These are phyloP conservation scores for Myotis lucifugus DNA, from an alignment of 2,113 vertebrate genomes.

Conservation along the genomic window DNA sequence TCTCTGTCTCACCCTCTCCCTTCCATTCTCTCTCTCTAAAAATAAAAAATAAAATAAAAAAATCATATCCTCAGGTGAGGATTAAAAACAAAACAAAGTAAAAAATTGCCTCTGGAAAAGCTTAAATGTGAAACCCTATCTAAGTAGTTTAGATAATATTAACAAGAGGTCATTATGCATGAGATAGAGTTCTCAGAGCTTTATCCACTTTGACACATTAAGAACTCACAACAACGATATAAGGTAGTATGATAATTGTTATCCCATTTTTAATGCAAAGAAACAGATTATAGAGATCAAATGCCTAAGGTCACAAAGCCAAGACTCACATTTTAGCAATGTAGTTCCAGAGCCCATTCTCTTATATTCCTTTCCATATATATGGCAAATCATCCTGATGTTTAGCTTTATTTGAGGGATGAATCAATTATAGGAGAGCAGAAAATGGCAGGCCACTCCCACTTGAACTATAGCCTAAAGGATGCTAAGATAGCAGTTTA, in stretches of 20 bases:
- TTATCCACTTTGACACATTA: background rate
- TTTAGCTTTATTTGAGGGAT: background rate
- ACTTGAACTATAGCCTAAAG: background rate
- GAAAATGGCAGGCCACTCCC: background rate
- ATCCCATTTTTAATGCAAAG: background rate
- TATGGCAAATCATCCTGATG: background rate
- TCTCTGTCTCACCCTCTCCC: no score
- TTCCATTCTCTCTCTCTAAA: no score
- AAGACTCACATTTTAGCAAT: background rate
- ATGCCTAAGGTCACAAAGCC: background rate
- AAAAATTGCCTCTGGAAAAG: background rate
- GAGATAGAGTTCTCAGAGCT: background rate
- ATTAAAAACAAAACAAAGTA: no score
- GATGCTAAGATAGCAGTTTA: background rate
- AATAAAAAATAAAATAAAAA: no score
- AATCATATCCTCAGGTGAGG: no score
- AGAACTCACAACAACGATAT: background rate
- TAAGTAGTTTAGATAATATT: background rate
- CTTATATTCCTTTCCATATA: background rate
- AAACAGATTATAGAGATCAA: background rate
- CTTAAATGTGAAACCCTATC: background rate
- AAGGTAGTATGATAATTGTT: background rate
- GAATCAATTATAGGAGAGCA: background rate
- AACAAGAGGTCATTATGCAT: background rate
- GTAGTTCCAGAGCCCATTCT: background rate